phyloP scores from a whole-genome alignment of 2,797 vertebrate genomes.

The Cynodonichthys magdalenae region DNA sequence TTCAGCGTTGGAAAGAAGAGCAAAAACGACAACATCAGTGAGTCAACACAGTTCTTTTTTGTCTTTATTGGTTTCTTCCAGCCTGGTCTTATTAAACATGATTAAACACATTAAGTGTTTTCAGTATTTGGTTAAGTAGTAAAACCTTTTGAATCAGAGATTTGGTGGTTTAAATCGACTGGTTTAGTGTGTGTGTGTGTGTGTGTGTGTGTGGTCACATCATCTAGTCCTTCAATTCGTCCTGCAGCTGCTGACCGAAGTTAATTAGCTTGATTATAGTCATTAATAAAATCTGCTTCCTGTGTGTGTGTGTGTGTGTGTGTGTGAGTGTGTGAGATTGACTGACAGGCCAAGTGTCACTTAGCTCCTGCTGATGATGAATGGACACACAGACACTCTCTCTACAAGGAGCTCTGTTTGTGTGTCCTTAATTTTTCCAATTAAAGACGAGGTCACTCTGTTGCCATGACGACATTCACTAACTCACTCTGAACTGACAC shows the following conservation, averaged over 20 bases:
- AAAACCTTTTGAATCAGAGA: too few species aligned
- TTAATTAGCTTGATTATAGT: conserved; percentile 17
- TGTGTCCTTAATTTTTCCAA: conserved; percentile 29
- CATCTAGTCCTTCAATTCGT: not conserved
- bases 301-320: not conserved
- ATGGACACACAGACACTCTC: conserved; percentile 6
- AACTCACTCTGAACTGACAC: not conserved
- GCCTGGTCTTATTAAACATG: too few species aligned
- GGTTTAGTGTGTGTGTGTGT: too few species aligned
- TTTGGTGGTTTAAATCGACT: too few species aligned
- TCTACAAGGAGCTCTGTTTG: conserved; percentile 1
- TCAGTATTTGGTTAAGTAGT: too few species aligned
- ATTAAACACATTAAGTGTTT: not conserved
- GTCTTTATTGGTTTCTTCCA: not conserved
- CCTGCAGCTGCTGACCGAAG: conserved; percentile 6
- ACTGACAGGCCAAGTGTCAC: conserved; percentile 3
- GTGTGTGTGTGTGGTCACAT: not conserved
- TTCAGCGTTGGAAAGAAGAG: conserved; percentile 81
- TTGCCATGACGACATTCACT: conserved; percentile 38
- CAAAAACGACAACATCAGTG: conserved; percentile 83
- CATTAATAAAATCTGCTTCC: conserved; percentile 25
- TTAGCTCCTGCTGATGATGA: conserved; percentile 31
- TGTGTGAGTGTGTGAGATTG: conserved; percentile 1
- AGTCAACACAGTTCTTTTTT: conserved; percentile 56
- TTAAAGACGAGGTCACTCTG: conserved; percentile 35